phyloP scores from a whole-genome alignment of 2,888 invertebrate species.

The Lottia gigantea region DNA sequence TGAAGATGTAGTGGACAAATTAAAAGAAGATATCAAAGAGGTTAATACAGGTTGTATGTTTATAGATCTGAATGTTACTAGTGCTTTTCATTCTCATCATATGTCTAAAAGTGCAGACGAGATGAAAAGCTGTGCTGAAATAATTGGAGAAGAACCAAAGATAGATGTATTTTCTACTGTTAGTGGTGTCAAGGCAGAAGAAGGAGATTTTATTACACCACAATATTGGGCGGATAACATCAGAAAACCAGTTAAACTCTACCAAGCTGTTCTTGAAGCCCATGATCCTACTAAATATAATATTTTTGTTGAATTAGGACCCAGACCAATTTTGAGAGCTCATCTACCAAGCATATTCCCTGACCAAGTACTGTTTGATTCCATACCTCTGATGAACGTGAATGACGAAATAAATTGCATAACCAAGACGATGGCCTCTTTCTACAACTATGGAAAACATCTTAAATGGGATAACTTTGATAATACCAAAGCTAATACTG shows the following conservation, averaged over 20 bases:
- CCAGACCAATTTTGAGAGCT: slow-evolving; percentile 25
- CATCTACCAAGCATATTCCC: slow-evolving; percentile 22
- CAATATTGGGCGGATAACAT: slow-evolving; percentile 32
- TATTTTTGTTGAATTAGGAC: slow-evolving; percentile 30
- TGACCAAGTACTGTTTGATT: background rate
- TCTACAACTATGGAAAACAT: background rate
- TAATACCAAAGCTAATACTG: background rate
- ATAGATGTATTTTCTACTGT: slow-evolving; percentile 23
- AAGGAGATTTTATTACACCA: slow-evolving; percentile 1
- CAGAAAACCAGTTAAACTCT: slow-evolving; percentile 22
- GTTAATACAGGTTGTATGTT: slow-evolving; percentile 11
- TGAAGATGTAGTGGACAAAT: slow-evolving; percentile 18
- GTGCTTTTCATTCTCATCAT: slow-evolving; percentile 31
- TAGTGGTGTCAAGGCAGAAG: background rate
- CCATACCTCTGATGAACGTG: background rate
- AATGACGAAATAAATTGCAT: background rate
- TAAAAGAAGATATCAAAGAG: slow-evolving; percentile 23
- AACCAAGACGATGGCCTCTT: background rate
- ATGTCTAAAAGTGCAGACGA: slow-evolving; percentile 17
- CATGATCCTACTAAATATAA: background rate
- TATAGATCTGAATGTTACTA: slow-evolving; percentile 22
- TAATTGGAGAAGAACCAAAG: slow-evolving; percentile 5
- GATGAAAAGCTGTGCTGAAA: slow-evolving; percentile 6
- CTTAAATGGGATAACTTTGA: background rate
- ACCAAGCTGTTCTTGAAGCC: slow-evolving; percentile 14